phyloP scores from a whole-genome alignment of 2,888 invertebrate species.

The Cryptus viduatorius region DNA sequence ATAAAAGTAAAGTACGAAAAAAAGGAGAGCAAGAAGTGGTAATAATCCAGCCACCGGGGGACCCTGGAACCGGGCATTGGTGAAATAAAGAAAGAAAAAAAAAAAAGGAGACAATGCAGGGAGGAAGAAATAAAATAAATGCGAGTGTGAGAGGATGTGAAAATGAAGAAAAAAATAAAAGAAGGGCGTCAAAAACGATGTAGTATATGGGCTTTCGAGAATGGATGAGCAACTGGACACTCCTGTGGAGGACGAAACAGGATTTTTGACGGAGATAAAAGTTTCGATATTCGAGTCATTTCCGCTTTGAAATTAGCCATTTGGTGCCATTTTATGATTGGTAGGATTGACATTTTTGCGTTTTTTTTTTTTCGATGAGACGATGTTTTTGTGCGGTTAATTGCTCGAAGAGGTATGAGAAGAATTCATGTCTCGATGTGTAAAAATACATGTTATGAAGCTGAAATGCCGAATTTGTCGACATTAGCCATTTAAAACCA shows the following conservation, averaged over 20 bases:
- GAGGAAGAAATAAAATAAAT: constrained; percentile 18
- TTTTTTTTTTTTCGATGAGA: not conserved
- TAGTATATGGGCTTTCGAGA: not conserved
- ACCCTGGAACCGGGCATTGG: not conserved
- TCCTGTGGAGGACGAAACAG: not conserved
- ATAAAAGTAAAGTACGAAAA: not conserved
- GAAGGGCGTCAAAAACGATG: constrained; percentile 35
- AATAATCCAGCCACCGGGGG: constrained; percentile 59
- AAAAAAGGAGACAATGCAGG: not conserved
- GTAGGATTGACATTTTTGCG: not conserved
- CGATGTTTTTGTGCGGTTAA: not conserved
- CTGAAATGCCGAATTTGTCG: no score
- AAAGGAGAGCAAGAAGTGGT: constrained; percentile 57
- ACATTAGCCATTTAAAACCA: no score
- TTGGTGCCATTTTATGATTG: not conserved
- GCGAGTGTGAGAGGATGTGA: not conserved
- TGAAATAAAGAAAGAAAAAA: not conserved
- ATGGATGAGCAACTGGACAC: constrained; percentile 8
- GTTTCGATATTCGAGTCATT: constrained; percentile 39
- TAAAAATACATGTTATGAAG: no score
- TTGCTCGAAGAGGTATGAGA: no score
- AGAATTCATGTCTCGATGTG: no score
- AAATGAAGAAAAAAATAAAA: constrained; percentile 29
- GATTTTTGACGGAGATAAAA: constrained; percentile 18
- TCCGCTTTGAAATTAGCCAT: constrained; percentile 40